Evolutionary conservation across 2,797 vertebrate genomes (phyloP).

Genomic region (Echiichthys vipera): DNA sequence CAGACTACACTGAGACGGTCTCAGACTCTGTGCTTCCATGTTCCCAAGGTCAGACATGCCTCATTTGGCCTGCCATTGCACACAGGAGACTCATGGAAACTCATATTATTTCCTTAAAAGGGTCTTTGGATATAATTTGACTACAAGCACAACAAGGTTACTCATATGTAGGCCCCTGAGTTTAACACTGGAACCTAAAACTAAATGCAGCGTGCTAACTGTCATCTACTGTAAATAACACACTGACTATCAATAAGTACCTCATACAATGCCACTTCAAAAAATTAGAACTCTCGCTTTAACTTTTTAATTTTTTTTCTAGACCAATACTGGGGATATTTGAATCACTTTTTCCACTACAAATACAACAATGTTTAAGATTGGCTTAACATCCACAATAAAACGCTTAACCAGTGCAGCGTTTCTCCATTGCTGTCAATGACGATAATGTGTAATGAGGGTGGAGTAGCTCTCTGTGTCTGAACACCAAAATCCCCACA

Average conservation of each 20-base stretch:
- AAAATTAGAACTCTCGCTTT: too few relatives aligned
- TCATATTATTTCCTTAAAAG: slow-evolving; percentile 36
- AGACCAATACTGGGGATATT: background rate
- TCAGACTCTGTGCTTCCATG: slow-evolving; percentile 43
- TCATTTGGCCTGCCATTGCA: slow-evolving; percentile 41
- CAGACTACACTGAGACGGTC: slow-evolving; percentile 35
- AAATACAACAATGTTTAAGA: slow-evolving; percentile 16
- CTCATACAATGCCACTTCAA: too few relatives aligned
- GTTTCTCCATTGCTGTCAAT: slow-evolving; percentile 32
- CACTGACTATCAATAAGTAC: too few relatives aligned
- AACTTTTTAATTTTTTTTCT: background rate
- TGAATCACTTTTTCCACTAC: slow-evolving; percentile 7
- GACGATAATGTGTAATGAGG: slow-evolving; percentile 55
- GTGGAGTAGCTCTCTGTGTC: slow-evolving; percentile 48
- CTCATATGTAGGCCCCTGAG: background rate
- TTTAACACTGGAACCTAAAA: background rate
- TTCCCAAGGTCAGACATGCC: slow-evolving; percentile 58
- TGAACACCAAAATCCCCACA: slow-evolving; percentile 49
- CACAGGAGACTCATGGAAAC: slow-evolving; percentile 50
- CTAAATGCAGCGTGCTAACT: too few relatives aligned
- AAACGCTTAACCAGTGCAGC: slow-evolving; percentile 38
- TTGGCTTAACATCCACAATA: slow-evolving; percentile 17
- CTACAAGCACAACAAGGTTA: slow-evolving; percentile 5
- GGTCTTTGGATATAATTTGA: slow-evolving; percentile 28
- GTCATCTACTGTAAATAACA: too few relatives aligned